A percentile compares a stretch with the other conserved stretches of the same genome.
Evolutionary conservation across 2,888 invertebrate genomes (phyloP).

Genomic region (Parasteatoda lunata): DNA sequence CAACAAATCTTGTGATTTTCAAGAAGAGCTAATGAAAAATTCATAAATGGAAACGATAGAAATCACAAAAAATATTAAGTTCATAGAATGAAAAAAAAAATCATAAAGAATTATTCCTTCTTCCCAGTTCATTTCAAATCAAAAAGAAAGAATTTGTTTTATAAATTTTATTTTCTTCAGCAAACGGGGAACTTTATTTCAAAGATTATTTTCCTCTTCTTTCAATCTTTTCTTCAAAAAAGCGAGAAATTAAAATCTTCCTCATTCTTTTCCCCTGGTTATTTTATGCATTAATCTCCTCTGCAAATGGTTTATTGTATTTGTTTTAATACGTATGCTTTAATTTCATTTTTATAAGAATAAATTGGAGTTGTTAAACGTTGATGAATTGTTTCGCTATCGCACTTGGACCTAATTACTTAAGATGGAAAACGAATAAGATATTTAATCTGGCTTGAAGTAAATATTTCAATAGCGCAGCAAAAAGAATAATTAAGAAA

Average conservation of each 20-base stretch:
- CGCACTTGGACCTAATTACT: not conserved
- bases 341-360: not conserved
- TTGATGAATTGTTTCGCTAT: not conserved
- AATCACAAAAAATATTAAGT: not conserved
- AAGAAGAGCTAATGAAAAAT: not conserved
- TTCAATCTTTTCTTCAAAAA: not conserved
- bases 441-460: too few species aligned
- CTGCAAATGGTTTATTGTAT: not conserved
- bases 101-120: not conserved
- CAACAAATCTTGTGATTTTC: not conserved
- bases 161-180: conserved; percentile 24
- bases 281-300: not conserved
- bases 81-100: not conserved
- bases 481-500: too few species aligned
- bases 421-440: not conserved
- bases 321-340: not conserved
- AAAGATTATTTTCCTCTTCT: not conserved
- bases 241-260: not conserved
- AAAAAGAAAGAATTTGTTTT: conserved; percentile 36
- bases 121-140: conserved; percentile 15
- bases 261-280: not conserved
- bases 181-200: conserved; percentile 17
- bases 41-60: not conserved
- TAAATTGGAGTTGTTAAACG: not conserved
- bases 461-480: too few species aligned